These are phyloP conservation scores for Cryptus viduatorius DNA, from an alignment of 2,888 invertebrate genomes.

Conservation along the genomic window DNA sequence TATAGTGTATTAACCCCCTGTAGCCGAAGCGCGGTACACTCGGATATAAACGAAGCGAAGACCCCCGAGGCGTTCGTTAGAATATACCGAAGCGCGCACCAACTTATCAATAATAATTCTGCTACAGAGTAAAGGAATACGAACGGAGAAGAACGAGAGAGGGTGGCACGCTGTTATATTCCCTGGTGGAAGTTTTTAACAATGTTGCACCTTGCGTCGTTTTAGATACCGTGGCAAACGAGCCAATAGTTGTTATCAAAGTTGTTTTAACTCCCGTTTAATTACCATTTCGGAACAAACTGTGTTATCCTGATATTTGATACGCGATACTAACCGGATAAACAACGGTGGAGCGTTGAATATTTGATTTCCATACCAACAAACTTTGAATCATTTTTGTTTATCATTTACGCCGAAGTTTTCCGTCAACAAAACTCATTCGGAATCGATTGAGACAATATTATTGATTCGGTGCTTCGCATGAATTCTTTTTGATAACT, in stretches of 20 bases:
- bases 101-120: conserved; percentile 41
- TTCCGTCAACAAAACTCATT: too few species aligned
- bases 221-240: neutral
- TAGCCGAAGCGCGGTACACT: neutral
- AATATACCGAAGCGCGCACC: conserved; percentile 11
- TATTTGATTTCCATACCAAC: too few species aligned
- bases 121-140: neutral
- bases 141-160: neutral
- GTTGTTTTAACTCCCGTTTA: neutral
- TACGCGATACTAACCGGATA: neutral
- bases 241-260: neutral
- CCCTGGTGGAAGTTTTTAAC: neutral
- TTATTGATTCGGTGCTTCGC: neutral
- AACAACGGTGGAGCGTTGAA: too few species aligned
- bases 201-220: neutral
- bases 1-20: neutral
- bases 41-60: neutral
- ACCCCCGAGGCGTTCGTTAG: conserved; percentile 16
- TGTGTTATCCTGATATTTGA: neutral
- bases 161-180: neutral
- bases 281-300: neutral
- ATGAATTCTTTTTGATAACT: neutral
- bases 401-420: too few species aligned
- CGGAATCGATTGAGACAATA: neutral
- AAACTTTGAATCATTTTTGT: too few species aligned